phyloP scores from a whole-genome alignment of 2,113 vertebrate species.

The Artemisiospiza belli region DNA sequence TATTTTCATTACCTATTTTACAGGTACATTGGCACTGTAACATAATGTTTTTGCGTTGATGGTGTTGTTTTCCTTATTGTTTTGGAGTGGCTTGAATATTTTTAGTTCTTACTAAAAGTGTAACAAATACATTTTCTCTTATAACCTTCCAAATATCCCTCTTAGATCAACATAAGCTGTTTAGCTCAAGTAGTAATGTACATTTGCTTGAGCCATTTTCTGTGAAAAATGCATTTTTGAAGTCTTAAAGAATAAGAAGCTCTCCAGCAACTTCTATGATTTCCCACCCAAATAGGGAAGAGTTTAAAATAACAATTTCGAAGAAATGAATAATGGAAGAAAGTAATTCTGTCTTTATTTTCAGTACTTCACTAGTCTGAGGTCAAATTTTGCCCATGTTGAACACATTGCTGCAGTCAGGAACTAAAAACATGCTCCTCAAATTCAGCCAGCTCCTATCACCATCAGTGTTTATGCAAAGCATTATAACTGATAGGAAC shows the following conservation, averaged over 20 bases:
- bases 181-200: neutral
- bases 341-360: neutral
- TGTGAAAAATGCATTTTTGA: neutral
- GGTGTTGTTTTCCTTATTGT: neutral
- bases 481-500: slow-evolving; percentile 32
- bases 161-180: neutral
- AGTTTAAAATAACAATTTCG: neutral
- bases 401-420: neutral
- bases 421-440: neutral
- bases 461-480: slow-evolving; percentile 25
- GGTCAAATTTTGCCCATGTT: slow-evolving; percentile 21
- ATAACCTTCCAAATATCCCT: neutral
- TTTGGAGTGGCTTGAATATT: neutral
- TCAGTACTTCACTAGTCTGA: neutral
- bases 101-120: neutral
- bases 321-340: slow-evolving; percentile 5
- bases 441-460: slow-evolving; percentile 24
- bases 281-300: neutral
- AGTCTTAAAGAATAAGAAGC: neutral
- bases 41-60: neutral
- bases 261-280: neutral
- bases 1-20: neutral
- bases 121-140: neutral
- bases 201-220: neutral
- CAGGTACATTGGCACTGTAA: neutral